These are phyloP conservation scores for Sebastes iracundus DNA, from an alignment of 2,797 vertebrate species.

Conservation along the genomic window DNA sequence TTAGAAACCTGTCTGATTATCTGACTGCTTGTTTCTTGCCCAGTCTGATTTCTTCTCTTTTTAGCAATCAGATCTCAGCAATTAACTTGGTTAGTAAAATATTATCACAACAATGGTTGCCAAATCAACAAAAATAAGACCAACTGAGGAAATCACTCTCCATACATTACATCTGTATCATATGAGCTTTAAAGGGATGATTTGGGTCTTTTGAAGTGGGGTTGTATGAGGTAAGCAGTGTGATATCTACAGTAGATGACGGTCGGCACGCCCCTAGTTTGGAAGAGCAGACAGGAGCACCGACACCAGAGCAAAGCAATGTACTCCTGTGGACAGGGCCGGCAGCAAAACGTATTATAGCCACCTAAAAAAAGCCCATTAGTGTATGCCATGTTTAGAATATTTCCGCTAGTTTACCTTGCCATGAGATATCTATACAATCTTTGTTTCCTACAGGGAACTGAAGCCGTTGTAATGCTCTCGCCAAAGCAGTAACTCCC, in stretches of 20 bases:
- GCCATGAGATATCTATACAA: neutral
- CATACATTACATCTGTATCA: neutral
- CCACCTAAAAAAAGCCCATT: rapidly evolving
- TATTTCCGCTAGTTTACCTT: no score
- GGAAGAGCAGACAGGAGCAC: rapidly evolving
- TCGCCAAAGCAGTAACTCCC: no score
- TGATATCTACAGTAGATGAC: no score
- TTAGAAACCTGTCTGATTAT: neutral
- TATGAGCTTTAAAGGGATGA: neutral
- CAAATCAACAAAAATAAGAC: neutral
- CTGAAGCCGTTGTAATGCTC: neutral
- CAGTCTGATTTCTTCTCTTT: neutral
- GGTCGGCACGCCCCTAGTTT: no score
- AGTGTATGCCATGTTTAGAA: rapidly evolving
- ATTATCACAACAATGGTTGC: no score
- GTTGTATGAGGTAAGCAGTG: no score
- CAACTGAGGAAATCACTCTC: neutral
- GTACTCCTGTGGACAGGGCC: no score
- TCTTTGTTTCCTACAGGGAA: neutral
- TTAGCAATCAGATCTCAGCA: neutral
- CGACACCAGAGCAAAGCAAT: no score
- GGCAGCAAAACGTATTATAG: no score
- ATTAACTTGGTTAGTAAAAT: neutral
- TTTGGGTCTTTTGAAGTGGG: no score
- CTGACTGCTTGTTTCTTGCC: neutral